Evolutionary conservation across 2,113 vertebrate genomes (phyloP).

Genomic region (Cariama cristata): DNA sequence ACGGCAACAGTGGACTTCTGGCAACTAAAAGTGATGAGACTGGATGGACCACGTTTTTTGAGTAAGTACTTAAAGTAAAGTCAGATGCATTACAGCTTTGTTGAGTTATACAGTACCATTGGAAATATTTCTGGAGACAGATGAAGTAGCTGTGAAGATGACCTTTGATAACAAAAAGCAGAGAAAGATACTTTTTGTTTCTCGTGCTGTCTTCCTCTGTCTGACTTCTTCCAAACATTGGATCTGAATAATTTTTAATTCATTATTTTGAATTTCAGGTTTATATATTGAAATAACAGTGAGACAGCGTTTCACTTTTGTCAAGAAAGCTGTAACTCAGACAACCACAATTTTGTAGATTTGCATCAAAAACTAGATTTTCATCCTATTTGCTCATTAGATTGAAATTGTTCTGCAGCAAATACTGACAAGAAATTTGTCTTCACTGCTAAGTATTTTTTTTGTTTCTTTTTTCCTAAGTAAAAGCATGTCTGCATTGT

Average conservation of each 20-base stretch:
- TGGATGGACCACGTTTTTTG: slow-evolving; percentile 98
- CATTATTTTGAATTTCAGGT: slow-evolving; percentile 10
- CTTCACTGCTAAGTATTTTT: not conserved
- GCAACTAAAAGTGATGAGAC: slow-evolving; percentile 96
- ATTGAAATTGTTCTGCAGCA: slow-evolving; percentile 62
- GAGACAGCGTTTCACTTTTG: slow-evolving; percentile 58
- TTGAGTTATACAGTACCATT: not conserved
- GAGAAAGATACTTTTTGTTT: not conserved
- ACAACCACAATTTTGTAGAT: slow-evolving; percentile 48
- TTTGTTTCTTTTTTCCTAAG: slow-evolving; percentile 13
- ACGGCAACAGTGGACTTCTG: slow-evolving; percentile 93
- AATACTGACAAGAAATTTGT: slow-evolving; percentile 58
- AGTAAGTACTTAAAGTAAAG: slow-evolving; percentile 83
- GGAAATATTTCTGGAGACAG: not conserved
- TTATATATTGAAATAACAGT: slow-evolving; percentile 52
- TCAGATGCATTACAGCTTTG: not conserved
- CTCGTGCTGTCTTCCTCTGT: not conserved
- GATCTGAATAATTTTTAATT: not conserved
- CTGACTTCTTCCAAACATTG: not conserved
- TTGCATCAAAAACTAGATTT: slow-evolving; percentile 65
- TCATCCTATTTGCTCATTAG: slow-evolving; percentile 60
- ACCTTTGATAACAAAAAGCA: not conserved
- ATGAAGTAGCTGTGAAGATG: not conserved
- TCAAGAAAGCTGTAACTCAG: slow-evolving; percentile 45
- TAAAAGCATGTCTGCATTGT: not conserved